phyloP scores from a whole-genome alignment of 2,113 vertebrate species.

The Thermophis baileyi region DNA sequence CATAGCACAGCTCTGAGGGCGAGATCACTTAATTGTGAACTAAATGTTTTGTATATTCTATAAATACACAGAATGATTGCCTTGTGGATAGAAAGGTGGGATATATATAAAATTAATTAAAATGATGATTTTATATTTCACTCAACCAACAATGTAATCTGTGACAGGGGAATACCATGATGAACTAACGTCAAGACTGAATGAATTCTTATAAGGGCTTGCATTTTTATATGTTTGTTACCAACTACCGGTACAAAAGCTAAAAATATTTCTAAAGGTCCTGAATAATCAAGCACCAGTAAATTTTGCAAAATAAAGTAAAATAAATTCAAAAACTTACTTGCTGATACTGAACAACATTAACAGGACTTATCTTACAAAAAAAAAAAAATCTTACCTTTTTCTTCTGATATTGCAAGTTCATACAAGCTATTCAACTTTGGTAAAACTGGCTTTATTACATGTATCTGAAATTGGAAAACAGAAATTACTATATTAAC shows the following conservation, averaged over 20 bases:
- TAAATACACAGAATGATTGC: background rate
- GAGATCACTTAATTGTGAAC: background rate
- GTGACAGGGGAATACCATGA: background rate
- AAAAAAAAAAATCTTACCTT: constrained; percentile 68
- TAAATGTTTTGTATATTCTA: background rate
- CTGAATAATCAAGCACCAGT: background rate
- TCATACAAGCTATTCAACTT: constrained; percentile 85
- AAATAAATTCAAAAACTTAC: background rate
- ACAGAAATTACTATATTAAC: background rate
- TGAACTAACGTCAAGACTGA: background rate
- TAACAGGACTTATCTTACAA: background rate
- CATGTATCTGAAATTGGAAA: constrained; percentile 81
- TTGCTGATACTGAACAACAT: background rate
- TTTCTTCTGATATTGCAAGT: constrained; percentile 67
- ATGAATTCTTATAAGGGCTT: background rate
- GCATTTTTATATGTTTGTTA: background rate
- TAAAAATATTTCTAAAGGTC: background rate
- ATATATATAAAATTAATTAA: background rate
- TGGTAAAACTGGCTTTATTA: constrained; percentile 90
- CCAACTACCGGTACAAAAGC: background rate
- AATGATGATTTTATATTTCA: background rate
- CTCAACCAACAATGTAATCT: background rate
- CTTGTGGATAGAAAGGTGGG: background rate
- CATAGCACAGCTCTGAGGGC: background rate
- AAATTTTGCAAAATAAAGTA: background rate